Percentiles rank a stretch among this genome's conserved stretches.
These are phyloP conservation scores for Ornithoptera alexandrae DNA, from an alignment of 2,888 invertebrate species.

Conservation along the genomic window DNA sequence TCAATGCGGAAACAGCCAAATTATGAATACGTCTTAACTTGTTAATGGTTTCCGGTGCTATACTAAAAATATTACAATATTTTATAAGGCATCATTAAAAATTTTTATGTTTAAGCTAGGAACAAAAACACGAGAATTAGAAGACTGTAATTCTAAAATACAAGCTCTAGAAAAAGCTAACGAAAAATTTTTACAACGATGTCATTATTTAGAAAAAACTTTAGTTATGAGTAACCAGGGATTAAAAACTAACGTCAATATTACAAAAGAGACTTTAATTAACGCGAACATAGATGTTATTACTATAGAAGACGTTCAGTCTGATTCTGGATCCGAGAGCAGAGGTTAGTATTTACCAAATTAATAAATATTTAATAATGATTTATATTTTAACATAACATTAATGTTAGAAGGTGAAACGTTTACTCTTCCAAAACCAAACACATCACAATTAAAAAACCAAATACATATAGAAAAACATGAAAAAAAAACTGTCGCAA, in stretches of 20 bases:
- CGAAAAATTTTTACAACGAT: conserved; percentile 52
- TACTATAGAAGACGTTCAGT: conserved; percentile 57
- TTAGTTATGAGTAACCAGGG: conserved; percentile 61
- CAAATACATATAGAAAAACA: conserved; percentile 7
- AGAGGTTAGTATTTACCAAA: conserved; percentile 46
- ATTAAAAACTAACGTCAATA: conserved; percentile 44
- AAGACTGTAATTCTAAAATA: conserved; percentile 56
- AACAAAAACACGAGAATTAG: conserved; percentile 52
- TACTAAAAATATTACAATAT: no score
- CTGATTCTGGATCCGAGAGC: conserved; percentile 57
- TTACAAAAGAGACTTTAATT: conserved; percentile 33
- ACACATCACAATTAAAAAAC: conserved; percentile 17
- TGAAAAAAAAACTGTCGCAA: conserved; percentile 13
- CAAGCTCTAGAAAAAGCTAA: conserved; percentile 51
- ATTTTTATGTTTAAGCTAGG: conserved; percentile 49
- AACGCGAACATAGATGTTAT: conserved; percentile 37
- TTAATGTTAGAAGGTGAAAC: conserved; percentile 58
- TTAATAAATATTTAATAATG: not conserved
- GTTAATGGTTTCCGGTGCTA: no score
- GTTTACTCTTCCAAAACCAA: conserved; percentile 55
- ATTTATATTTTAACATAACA: not conserved
- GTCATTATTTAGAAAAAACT: conserved; percentile 58
- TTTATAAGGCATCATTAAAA: not conserved
- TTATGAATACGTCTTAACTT: no score
- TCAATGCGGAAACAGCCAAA: no score